These are phyloP conservation scores for Cuculus canorus DNA, from an alignment of 2,797 vertebrate species.

Conservation along the genomic window DNA sequence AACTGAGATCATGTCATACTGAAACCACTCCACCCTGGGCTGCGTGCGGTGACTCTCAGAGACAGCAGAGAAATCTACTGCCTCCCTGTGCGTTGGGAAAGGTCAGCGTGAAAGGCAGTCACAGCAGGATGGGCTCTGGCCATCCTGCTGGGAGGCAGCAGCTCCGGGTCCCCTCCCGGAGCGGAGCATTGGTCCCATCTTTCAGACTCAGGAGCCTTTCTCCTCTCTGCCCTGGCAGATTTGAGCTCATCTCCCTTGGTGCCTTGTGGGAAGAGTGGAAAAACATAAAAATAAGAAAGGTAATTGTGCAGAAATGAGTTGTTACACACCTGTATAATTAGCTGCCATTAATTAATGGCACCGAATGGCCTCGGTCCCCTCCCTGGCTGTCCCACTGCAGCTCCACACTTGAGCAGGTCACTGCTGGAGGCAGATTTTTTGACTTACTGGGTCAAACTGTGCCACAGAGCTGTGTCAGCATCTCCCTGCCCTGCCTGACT, in stretches of 20 bases:
- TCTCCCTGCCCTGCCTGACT: background rate
- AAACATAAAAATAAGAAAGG: background rate
- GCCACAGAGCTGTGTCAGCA: background rate
- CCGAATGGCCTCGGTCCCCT: background rate
- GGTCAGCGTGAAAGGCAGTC: background rate
- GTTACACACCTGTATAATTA: background rate
- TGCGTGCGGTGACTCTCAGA: fast-evolving
- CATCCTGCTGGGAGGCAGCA: background rate
- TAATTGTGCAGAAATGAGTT: background rate
- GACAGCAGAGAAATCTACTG: background rate
- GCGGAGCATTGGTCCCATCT: background rate
- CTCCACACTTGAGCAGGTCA: fast-evolving
- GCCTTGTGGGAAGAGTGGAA: background rate
- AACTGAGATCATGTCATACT: background rate
- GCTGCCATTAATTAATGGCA: background rate
- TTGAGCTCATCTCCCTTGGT: background rate
- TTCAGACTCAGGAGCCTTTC: background rate
- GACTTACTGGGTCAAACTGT: background rate
- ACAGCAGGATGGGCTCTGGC: fast-evolving
- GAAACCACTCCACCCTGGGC: background rate
- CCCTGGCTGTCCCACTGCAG: too few relatives aligned
- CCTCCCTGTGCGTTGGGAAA: background rate
- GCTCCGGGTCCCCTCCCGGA: background rate
- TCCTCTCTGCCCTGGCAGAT: background rate
- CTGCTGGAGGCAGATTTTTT: background rate